Evolutionary conservation across 2,113 vertebrate genomes (phyloP), one percentile per base, ranked within the genome.

Genomic region (Bambusicola thoracicus): DNA sequence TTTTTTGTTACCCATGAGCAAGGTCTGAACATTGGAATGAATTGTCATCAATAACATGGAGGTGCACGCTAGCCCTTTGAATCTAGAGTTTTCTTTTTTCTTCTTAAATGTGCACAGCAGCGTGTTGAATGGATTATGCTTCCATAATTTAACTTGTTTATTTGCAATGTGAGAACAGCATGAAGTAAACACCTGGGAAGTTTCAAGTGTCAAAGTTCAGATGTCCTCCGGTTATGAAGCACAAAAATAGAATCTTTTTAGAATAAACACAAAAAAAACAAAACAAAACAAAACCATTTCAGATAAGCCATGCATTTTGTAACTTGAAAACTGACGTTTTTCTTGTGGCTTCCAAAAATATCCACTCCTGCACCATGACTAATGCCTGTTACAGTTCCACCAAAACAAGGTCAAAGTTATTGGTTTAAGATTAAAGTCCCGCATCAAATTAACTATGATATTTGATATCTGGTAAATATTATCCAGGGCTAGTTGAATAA

Each of bases 271-370:
- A 43, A 41, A 15, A 58, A 68, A 87, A 87, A n/a, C n/a, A n/a
- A n/a, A n/a, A 0, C 14, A 43, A 41, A 15, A 58, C 63, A 87
- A 87, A 85, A 34, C 6, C 6, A 38, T 44, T 62, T 85, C 68
- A 83, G 76, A 76, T 83, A 68, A 87, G 10, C 44, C 41, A 81
- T 56, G 41, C 12, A 2, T 76, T 4, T 1, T 66, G 10, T 62
- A 85, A 92, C 78, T 87, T 87, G 61, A 85, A 94, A 94, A 89
- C 43, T 48, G 81, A 55, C 3, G 0, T 82, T 91, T 91, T 94
- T 87, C 76, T 61, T 81, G 51, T 68, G 61, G 30, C 82, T 94
- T 94, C 93, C 87, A 92, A 95, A 96, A 94, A 89, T 89, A 94
- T 8, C 68, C 40, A 61, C 69, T 92, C 85, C 75, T 94, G 34